Conservation (phyloP, 2,797 vertebrate species). For the Zonotrichia albicollis region DNA sequence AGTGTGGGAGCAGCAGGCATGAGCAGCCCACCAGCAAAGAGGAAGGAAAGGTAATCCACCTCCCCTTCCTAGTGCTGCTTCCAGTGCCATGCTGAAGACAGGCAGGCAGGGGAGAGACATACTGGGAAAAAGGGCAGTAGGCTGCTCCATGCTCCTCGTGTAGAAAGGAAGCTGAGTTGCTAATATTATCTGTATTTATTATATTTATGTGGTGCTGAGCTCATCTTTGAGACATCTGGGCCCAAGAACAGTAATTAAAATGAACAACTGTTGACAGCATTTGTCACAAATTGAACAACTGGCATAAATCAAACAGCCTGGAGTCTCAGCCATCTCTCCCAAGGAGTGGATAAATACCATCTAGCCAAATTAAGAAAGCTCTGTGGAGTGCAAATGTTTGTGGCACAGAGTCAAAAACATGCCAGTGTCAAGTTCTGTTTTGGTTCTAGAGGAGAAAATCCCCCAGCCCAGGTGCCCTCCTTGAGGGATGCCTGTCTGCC, state of each 20-base stretch:
- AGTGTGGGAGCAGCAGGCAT: not conserved
- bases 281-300: slow-evolving; percentile 70
- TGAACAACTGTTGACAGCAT: slow-evolving; percentile 70
- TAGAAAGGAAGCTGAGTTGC: slow-evolving; percentile 18
- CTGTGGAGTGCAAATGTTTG: slow-evolving; percentile 59
- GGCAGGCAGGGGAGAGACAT: not conserved
- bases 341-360: slow-evolving; percentile 60
- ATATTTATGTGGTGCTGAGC: slow-evolving; percentile 60
- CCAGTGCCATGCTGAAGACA: not conserved
- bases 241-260: slow-evolving; percentile 60
- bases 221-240: slow-evolving; percentile 61
- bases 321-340: slow-evolving; percentile 47
- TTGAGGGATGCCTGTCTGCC: not conserved
- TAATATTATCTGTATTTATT: slow-evolving; percentile 58
- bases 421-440: not conserved
- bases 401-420: slow-evolving; percentile 18
- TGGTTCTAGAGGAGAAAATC: slow-evolving; percentile 9
- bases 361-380: slow-evolving; percentile 61
- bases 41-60: not conserved
- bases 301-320: slow-evolving; percentile 63
- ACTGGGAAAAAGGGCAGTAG: not conserved
- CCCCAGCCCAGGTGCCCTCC: not conserved
- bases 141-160: not conserved
- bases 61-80: not conserved
- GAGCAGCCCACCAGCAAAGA: not conserved